Percentiles rank a stretch among this genome's conserved stretches.
Evolutionary conservation across 35 echinoderm and acorn worm species (phyloP).

Genomic region (Ophioderma brevispina): DNA sequence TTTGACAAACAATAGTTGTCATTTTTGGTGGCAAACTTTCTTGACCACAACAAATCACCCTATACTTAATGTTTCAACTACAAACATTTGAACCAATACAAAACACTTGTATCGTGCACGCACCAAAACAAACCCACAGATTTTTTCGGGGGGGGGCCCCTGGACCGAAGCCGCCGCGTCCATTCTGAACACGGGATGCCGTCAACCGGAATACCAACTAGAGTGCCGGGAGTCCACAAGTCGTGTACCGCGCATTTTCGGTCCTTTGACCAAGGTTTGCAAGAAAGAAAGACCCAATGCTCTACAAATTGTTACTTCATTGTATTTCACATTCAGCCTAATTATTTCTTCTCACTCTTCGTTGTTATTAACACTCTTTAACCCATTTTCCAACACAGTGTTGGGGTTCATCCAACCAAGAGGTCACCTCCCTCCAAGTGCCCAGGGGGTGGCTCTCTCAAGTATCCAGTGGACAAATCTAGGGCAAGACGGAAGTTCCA

Average conservation of each 20-base stretch:
- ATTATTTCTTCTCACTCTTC: too few species aligned
- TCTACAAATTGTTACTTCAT: not conserved
- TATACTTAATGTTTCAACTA: too few species aligned
- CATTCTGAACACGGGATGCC: not conserved
- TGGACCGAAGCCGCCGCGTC: not conserved
- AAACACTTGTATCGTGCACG: not conserved
- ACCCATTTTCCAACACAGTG: conserved; percentile 3
- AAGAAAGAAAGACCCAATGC: not conserved
- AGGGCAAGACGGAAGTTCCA: not conserved
- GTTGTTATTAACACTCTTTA: not conserved
- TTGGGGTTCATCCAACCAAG: not conserved
- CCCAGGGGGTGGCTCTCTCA: not conserved
- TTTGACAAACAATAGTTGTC: too few species aligned
- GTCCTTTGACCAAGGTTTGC: conserved; percentile 1
- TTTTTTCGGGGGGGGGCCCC: not conserved
- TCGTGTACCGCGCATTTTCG: not conserved
- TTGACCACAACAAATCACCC: too few species aligned
- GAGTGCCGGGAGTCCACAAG: not conserved
- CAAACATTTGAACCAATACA: too few species aligned
- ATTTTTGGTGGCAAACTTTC: too few species aligned
- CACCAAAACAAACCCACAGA: not conserved
- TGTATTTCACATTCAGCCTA: conserved; percentile 2
- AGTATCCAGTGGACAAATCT: not conserved
- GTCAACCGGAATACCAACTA: not conserved
- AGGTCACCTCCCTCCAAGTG: too few species aligned